Evolutionary conservation across 2,113 vertebrate species (phyloP).

Genomic region (Chaenogobius annularis): DNA sequence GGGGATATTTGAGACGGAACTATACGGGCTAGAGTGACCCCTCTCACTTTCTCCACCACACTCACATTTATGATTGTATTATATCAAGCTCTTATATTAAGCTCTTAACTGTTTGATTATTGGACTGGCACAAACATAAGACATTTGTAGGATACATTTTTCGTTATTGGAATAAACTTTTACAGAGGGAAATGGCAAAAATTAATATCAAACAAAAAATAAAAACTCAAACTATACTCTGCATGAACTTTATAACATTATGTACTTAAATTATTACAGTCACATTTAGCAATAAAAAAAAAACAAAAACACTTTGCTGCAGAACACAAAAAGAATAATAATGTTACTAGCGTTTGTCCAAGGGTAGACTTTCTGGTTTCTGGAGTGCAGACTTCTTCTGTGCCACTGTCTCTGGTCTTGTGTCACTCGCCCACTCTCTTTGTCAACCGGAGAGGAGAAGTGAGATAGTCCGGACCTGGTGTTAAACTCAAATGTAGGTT

Average conservation of each 20-base stretch:
- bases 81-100: too few species aligned
- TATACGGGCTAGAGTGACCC: too few species aligned
- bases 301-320: too few species aligned
- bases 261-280: not conserved
- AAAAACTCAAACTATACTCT: not conserved
- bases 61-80: too few species aligned
- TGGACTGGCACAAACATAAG: too few species aligned
- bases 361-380: not conserved
- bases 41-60: too few species aligned
- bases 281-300: not conserved
- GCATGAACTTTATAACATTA: not conserved
- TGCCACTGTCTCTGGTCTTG: conserved; percentile 15
- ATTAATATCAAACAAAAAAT: too few species aligned
- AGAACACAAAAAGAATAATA: too few species aligned
- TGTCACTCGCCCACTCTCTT: conserved; percentile 13
- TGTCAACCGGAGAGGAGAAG: conserved; percentile 8
- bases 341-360: not conserved
- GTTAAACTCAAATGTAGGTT: conserved; percentile 10
- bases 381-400: not conserved
- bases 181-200: not conserved
- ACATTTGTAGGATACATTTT: too few species aligned
- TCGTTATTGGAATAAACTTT: not conserved
- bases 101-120: too few species aligned
- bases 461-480: conserved; percentile 17
- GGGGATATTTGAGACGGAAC: too few species aligned